phyloP scores from a whole-genome alignment of 1,140 invertebrate species.

The Leptonema lineaticorne region DNA sequence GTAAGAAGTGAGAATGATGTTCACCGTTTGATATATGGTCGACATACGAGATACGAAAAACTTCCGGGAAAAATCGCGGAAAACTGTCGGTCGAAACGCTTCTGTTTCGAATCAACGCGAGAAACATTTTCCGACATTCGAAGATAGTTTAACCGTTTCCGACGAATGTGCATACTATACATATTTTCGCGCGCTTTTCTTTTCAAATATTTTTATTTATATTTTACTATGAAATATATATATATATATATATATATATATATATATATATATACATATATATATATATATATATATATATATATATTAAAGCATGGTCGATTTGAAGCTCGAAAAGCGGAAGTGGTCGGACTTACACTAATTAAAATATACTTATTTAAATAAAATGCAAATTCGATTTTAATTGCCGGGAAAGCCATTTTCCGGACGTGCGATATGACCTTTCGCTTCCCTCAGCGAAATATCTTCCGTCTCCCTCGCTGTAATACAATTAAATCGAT shows the following conservation, averaged over 20 bases:
- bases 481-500: neutral
- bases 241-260: neutral
- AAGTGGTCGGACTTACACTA: neutral
- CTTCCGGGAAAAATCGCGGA: neutral
- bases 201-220: neutral
- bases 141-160: neutral
- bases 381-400: neutral
- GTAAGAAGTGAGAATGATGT: constrained; percentile 5
- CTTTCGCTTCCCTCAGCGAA: neutral
- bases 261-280: neutral
- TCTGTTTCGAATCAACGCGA: neutral
- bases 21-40: constrained; percentile 14
- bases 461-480: neutral
- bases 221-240: neutral
- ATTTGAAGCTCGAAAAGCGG: neutral
- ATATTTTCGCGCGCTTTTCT: neutral
- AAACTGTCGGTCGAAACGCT: neutral
- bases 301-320: neutral
- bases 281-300: constrained; percentile 13
- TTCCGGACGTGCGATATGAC: neutral
- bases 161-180: no score
- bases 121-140: neutral
- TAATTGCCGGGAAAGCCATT: neutral
- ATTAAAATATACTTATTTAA: neutral
- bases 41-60: constrained; percentile 18